A percentile compares a stretch with the other conserved stretches of the same genome.
phyloP scores from a whole-genome alignment of 2,113 vertebrate genomes.

The Etheostoma spectabile region DNA sequence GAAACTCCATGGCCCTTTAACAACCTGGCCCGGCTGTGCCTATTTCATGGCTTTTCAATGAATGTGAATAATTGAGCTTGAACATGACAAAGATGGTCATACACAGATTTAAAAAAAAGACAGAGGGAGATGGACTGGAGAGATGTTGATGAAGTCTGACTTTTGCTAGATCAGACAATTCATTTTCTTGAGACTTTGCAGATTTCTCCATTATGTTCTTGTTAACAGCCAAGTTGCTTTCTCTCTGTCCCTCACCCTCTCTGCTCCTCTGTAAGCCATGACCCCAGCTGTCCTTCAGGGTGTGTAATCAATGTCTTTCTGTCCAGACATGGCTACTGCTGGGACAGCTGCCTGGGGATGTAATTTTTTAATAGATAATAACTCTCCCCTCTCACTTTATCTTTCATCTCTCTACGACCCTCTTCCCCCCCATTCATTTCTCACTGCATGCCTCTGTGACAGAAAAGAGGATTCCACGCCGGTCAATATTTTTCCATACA shows the following conservation, averaged over 20 bases:
- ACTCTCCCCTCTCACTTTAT: conserved; percentile 68
- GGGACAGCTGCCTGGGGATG: conserved; percentile 66
- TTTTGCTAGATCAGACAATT: conserved; percentile 52
- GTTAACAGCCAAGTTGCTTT: conserved; percentile 49
- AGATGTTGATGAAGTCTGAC: conserved; percentile 35
- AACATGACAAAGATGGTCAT: conserved; percentile 1
- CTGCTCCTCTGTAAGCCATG: conserved; percentile 55
- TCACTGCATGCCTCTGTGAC: conserved; percentile 44
- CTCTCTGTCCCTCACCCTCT: conserved; percentile 39
- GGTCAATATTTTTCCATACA: conserved; percentile 21
- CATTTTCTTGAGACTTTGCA: conserved; percentile 60
- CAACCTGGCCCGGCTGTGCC: background rate
- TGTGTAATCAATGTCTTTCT: conserved; percentile 76
- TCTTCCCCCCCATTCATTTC: conserved; percentile 46
- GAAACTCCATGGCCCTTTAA: conserved; percentile 8
- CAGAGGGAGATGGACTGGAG: background rate
- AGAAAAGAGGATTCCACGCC: conserved; percentile 54
- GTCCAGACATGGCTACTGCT: conserved; percentile 64
- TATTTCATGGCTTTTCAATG: conserved; percentile 36
- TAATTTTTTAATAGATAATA: conserved; percentile 79
- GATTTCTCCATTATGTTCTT: conserved; percentile 63
- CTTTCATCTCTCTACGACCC: conserved; percentile 57
- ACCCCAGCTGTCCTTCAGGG: conserved; percentile 74
- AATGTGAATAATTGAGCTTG: conserved; percentile 23
- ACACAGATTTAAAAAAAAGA: background rate